Base-by-base conservation (phyloP, 2,888 invertebrate species). In the Rhingia rostrata region DNA sequence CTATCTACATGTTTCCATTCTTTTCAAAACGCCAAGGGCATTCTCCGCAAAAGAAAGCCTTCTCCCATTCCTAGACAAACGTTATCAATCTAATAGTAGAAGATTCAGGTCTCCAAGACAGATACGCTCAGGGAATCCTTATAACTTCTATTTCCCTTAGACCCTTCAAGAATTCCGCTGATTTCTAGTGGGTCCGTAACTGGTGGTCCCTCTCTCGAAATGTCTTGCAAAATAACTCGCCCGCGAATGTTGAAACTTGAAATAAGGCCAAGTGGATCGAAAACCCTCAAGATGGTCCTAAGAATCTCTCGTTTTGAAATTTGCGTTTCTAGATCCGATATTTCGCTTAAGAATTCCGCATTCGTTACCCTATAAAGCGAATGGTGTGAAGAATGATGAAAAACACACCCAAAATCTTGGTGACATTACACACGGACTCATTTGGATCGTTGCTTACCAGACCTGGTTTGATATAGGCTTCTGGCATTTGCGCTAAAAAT, bases 21-120 rank as follows among this genome's bases (percentile, higher is more conserved):
- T 39, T 9, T 14, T 67, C 75, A 1, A 56, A 67, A 35, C 63
- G 58, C 41, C 54, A 56, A 54, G 4, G 78, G n/a, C n/a, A n/a
- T n/a, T n/a, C n/a, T n/a, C 64, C 35, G 78, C 43, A 7, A 77
- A 77, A 2, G 77, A 77, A 77, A 2, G 77, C 69, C 43, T 61
- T 69, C 32, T 69, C 47, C 4, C 69, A 69, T 0, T 51, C 78
- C 22, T 78, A 51, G 22, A 64, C 78, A 6, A 78, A 78, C 6
- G 58, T 39, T 3, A 70, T 45, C 32, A 70, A 37, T 12, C 41
- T 67, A 0, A 56, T 45, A 4, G 10, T 61, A 12, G 51, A 54
- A 54, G 6, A 3, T 6, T 77, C 33, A 4, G 63, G 63, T 3
- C 6, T 10, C 33, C 35, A 63, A 32, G 47, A 49, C 4, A 6